A percentile compares a stretch with the other conserved stretches of the same genome.
Conservation (phyloP, 2,888 invertebrate genomes). For the Taphrorychus bicolor region DNA sequence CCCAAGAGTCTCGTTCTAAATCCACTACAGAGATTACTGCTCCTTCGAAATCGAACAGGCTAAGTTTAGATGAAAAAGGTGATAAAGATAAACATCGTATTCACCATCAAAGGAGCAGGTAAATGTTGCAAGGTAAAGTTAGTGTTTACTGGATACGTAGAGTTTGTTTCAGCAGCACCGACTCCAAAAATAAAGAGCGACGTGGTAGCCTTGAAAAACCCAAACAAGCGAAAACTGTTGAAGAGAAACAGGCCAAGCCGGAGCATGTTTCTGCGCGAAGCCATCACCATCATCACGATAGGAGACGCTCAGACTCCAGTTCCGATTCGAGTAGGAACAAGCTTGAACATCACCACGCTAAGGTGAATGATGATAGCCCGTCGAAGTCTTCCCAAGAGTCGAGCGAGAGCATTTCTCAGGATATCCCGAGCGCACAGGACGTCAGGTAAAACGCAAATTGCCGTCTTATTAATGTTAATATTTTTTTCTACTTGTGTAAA, state of each 20-base stretch:
- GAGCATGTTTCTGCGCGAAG: slow-evolving; percentile 8
- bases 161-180: not conserved
- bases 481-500: not conserved
- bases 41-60: slow-evolving; percentile 41
- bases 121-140: not conserved
- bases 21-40: slow-evolving; percentile 46
- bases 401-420: not conserved
- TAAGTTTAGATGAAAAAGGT: slow-evolving; percentile 52
- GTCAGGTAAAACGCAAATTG: slow-evolving; percentile 50
- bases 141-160: not conserved
- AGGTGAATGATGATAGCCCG: not conserved
- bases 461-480: not conserved
- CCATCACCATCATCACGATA: slow-evolving; percentile 5
- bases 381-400: not conserved
- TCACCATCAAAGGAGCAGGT: slow-evolving; percentile 25
- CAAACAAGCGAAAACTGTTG: slow-evolving; percentile 8
- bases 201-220: slow-evolving; percentile 12
- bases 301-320: slow-evolving; percentile 15
- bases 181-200: slow-evolving; percentile 2
- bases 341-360: not conserved
- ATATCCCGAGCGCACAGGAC: slow-evolving; percentile 48
- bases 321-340: slow-evolving; percentile 9
- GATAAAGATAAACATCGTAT: slow-evolving; percentile 34
- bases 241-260: slow-evolving; percentile 12
- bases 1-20: slow-evolving; percentile 52